Percentiles rank a stretch among this genome's conserved stretches.
Conservation (phyloP, 2,113 vertebrate species). For the Bufo gargarizans region DNA sequence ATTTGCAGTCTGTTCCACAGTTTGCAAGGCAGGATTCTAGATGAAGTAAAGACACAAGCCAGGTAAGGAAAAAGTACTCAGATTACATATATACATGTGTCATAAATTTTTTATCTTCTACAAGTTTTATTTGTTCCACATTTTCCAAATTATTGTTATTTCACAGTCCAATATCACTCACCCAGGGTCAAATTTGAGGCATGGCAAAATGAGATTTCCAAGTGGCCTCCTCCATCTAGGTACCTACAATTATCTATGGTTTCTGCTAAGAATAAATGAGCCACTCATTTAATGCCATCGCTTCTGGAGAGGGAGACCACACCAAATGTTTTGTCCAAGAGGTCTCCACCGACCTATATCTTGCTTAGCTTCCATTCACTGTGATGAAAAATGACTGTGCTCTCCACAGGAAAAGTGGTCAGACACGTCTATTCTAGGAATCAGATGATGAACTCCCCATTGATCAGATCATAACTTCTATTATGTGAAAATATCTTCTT, state of each 20-base stretch:
- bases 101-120: neutral
- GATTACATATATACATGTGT: neutral
- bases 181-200: no score
- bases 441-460: neutral
- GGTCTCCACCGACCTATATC: neutral
- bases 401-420: no score
- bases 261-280: no score
- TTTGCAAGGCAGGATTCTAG: constrained; percentile 78
- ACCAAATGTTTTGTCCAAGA: neutral
- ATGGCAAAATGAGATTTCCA: no score
- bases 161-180: neutral
- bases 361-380: neutral
- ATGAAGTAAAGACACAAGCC: constrained; percentile 48
- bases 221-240: no score
- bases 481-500: neutral
- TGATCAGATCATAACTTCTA: neutral
- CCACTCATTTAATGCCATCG: no score
- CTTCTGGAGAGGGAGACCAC: neutral
- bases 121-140: neutral
- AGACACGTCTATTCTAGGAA: neutral
- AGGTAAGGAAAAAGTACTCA: neutral
- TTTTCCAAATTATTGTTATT: no score
- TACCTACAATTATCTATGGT: no score
- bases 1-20: constrained; percentile 82
- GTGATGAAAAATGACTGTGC: neutral